A percentile compares a stretch with the other conserved stretches of the same genome.
phyloP scores from a whole-genome alignment of 1,140 invertebrate species.

The Drosophila yakuba region DNA sequence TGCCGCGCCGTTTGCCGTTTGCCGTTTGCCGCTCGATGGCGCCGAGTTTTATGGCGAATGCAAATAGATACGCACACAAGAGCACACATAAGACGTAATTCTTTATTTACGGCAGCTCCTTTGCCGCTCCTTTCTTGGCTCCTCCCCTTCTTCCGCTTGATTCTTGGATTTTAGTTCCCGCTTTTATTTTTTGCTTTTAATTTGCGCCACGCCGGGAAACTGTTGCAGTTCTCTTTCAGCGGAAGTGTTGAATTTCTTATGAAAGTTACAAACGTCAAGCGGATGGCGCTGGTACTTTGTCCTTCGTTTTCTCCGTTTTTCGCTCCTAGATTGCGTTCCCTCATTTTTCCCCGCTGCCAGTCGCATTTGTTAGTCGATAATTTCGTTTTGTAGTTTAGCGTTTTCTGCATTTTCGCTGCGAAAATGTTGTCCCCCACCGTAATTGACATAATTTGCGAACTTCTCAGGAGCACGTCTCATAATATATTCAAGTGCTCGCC shows the following conservation, averaged over 20 bases:
- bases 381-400: constrained; percentile 40
- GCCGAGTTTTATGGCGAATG: constrained; percentile 73
- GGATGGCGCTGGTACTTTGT: constrained; percentile 20
- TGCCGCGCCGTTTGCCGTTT: constrained; percentile 37
- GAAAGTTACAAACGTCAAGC: constrained; percentile 50
- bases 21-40: constrained; percentile 33
- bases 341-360: constrained; percentile 2
- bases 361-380: constrained; percentile 55
- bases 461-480: constrained; percentile 41
- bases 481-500: constrained; percentile 36
- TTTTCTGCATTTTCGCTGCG: constrained; percentile 48
- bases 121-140: constrained; percentile 8
- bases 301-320: not conserved
- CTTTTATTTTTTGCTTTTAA: constrained; percentile 29
- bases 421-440: constrained; percentile 33
- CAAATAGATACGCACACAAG: constrained; percentile 50
- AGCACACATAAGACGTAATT: constrained; percentile 60
- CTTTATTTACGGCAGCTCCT: constrained; percentile 58
- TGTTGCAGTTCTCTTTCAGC: constrained; percentile 52
- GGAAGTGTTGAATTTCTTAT: constrained; percentile 71
- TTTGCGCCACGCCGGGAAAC: constrained; percentile 41
- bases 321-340: not conserved
- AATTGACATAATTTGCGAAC: constrained; percentile 59
- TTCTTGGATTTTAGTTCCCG: not conserved
- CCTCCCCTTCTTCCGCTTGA: not conserved